Base-by-base conservation (phyloP, 2,113 vertebrate species). In the Perccottus glenii region DNA sequence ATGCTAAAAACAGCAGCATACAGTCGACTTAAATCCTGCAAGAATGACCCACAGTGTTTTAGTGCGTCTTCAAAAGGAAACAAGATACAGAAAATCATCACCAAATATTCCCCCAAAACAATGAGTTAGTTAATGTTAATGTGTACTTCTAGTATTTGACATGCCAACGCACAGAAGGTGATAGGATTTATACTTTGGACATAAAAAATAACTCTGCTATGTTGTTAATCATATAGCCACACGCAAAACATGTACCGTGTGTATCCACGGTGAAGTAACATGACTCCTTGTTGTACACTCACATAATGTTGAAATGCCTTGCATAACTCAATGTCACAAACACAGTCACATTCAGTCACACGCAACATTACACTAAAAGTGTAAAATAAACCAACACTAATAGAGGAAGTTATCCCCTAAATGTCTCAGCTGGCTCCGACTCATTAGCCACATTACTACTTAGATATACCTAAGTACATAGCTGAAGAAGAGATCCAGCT, bases 351-450 rank as follows among this genome's bases (percentile, higher is more conserved):
- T 60, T 77, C 81, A 77, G 27, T 71, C 45, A 6, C 56, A 76
- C 74, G 33, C 2, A 50, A 55, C 70, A 50, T 86, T 85, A 87
- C 85, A 89, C 61, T 36, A 75, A 74, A 88, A 82, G 82, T 88
- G 85, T 86, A 76, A 82, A 74, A 66, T 67, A 70, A 75, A 73
- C 73, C 53, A 61, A 73, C 40, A 70, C 64, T 50, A 66, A 81
- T 81, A 85, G 83, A 86, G 88, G 84, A 90, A 77, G 69, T 82
- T 80, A 60, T 81, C 82, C 85, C 61, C 81, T 86, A 86, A 87
- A 83, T 60, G 44, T 81, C 57, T 69, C 32, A 51, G 67, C 82
- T 82, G 71, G 64, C 40, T 65, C 43, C 55, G 51, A 73, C 71
- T 78, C 70, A 66, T 72, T 60, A 56, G 72, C 67, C 79, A 77